phyloP scores from a whole-genome alignment of 2,113 vertebrate species.

The Hippocampus abdominalis region DNA sequence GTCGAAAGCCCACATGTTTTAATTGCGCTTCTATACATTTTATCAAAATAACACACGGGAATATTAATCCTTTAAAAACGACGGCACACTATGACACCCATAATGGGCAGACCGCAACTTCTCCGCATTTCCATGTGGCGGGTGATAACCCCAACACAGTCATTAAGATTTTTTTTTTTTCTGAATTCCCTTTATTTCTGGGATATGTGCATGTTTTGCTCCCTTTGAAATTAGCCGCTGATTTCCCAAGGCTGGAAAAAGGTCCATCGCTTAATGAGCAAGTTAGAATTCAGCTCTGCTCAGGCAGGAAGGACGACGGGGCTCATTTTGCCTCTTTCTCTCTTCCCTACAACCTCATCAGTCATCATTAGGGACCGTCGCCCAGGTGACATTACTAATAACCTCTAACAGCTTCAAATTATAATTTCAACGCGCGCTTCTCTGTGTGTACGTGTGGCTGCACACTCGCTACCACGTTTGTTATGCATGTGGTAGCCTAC shows the following conservation, averaged over 20 bases:
- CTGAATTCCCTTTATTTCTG: slow-evolving; percentile 6
- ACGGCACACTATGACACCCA: background rate
- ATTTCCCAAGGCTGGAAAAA: slow-evolving; percentile 35
- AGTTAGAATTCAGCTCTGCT: slow-evolving; percentile 41
- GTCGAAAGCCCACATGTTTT: background rate
- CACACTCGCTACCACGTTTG: background rate
- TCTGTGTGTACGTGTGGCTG: background rate
- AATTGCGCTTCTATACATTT: too few relatives aligned
- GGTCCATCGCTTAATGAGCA: slow-evolving; percentile 32
- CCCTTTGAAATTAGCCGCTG: slow-evolving; percentile 15
- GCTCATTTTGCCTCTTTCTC: slow-evolving; percentile 2
- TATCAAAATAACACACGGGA: background rate
- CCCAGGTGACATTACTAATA: slow-evolving; percentile 32
- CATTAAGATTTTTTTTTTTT: background rate
- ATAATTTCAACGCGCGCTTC: background rate
- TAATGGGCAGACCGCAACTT: background rate
- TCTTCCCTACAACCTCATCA: slow-evolving; percentile 6
- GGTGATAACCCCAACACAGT: background rate
- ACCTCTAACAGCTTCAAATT: slow-evolving; percentile 10
- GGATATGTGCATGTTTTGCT: slow-evolving; percentile 11
- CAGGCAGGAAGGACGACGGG: slow-evolving; percentile 7
- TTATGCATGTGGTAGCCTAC: background rate
- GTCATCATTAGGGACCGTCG: slow-evolving; percentile 18
- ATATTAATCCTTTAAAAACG: background rate
- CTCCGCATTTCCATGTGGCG: background rate